Evolutionary conservation across 2,113 vertebrate species (phyloP).

Genomic region (Pitta sordida): DNA sequence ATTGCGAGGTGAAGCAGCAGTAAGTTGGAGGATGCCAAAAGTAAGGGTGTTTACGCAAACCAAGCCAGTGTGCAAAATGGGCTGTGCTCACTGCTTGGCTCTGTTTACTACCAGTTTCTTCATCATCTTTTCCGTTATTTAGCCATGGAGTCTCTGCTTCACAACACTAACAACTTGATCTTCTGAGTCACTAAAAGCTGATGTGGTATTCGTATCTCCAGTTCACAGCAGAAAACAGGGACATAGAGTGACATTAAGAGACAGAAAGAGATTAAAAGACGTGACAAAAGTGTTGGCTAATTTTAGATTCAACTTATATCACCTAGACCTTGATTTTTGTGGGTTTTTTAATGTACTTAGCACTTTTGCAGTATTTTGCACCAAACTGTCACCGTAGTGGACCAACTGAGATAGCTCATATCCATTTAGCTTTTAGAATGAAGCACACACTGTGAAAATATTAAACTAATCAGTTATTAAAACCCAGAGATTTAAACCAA

Average conservation of each 20-base stretch:
- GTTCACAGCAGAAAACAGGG: background rate
- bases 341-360: background rate
- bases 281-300: background rate
- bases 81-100: background rate
- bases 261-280: background rate
- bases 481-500: background rate
- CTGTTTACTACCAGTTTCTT: constrained; percentile 2
- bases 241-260: background rate
- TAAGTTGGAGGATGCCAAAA: background rate
- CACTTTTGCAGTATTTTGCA: background rate
- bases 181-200: background rate
- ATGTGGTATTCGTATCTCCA: background rate
- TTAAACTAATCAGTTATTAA: background rate
- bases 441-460: background rate
- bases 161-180: background rate
- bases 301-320: background rate
- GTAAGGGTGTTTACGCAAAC: background rate
- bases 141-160: background rate
- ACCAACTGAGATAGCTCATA: background rate
- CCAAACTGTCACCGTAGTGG: background rate
- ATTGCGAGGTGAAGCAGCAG: background rate
- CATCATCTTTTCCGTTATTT: constrained; percentile 33
- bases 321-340: background rate
- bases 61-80: background rate
- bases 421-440: background rate